Evolutionary conservation across 2,113 vertebrate species (phyloP).

Genomic region (Chaetodon auriga): DNA sequence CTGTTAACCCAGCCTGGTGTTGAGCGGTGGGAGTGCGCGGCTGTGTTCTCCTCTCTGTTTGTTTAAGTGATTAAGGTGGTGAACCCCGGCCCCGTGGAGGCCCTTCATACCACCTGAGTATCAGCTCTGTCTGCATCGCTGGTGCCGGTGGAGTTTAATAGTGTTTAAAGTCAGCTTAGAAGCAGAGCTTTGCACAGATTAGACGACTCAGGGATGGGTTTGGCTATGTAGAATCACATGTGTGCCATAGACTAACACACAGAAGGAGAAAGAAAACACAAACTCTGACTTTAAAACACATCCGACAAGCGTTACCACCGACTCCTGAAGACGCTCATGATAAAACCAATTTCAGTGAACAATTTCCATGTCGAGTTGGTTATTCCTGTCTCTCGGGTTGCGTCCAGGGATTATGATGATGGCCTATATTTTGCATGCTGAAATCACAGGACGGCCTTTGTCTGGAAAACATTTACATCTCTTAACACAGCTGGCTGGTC

Average conservation of each 20-base stretch:
- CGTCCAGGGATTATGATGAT: conserved; percentile 55
- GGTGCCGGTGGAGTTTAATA: neutral
- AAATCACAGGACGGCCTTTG: conserved; percentile 75
- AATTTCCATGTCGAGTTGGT: conserved; percentile 31
- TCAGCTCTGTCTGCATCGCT: conserved; percentile 9
- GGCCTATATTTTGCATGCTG: conserved; percentile 81
- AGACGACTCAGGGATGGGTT: neutral
- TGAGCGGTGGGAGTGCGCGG: conserved; percentile 67
- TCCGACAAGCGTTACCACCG: neutral
- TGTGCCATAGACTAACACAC: neutral
- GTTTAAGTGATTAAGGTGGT: conserved; percentile 73
- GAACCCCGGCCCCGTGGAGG: conserved; percentile 57
- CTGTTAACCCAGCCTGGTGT: conserved; percentile 51
- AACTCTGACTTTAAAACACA: neutral
- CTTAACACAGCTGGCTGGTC: conserved; percentile 82
- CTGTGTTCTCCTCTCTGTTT: conserved; percentile 65
- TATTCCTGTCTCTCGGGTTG: conserved; percentile 57
- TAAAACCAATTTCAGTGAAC: conserved; percentile 9
- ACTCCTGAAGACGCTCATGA: neutral
- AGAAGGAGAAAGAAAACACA: neutral
- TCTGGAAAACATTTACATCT: conserved; percentile 84
- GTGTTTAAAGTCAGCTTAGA: conserved; percentile 4
- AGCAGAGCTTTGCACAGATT: conserved; percentile 8
- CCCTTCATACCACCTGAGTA: conserved; percentile 34
- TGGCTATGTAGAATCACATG: neutral